phyloP scores from a whole-genome alignment of 1,140 invertebrate species.

The Uloborus diversus region DNA sequence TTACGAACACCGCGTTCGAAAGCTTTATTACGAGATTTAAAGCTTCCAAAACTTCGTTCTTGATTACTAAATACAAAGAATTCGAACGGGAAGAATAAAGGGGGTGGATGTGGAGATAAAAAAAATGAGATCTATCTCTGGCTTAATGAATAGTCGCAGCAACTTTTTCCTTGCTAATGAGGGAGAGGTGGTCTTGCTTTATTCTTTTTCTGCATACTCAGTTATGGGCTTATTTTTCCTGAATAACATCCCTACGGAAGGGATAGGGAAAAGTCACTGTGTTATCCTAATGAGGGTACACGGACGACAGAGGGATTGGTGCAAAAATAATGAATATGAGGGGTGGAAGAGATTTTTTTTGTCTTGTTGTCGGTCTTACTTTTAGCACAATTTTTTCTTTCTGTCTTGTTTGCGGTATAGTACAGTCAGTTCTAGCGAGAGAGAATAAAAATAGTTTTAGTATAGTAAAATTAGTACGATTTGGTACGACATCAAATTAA shows the following conservation, averaged over 20 bases:
- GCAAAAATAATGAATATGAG: conserved; percentile 45
- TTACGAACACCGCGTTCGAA: conserved; percentile 23
- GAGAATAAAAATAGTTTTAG: too few relatives aligned
- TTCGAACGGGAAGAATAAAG: neutral
- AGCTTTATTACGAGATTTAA: conserved; percentile 47
- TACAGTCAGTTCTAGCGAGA: too few relatives aligned
- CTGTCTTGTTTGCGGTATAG: neutral
- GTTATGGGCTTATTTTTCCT: conserved; percentile 55
- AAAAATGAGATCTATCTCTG: conserved; percentile 12
- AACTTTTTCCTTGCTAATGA: conserved; percentile 40
- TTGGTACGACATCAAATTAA: too few relatives aligned
- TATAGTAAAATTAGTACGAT: too few relatives aligned
- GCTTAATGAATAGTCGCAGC: conserved; percentile 43
- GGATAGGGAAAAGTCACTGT: conserved; percentile 34
- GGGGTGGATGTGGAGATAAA: neutral
- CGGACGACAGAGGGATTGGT: conserved; percentile 17
- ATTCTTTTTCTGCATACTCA: conserved; percentile 29
- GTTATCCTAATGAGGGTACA: conserved; percentile 37
- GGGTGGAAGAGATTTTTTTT: conserved; percentile 13
- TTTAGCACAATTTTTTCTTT: neutral
- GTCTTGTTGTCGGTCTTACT: conserved; percentile 4
- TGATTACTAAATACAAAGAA: conserved; percentile 51
- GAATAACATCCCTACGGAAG: conserved; percentile 30
- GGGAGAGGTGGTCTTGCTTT: conserved; percentile 39
- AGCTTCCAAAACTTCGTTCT: neutral